Evolutionary conservation across 2,888 invertebrate species (phyloP), one percentile per base, ranked within the genome.

Genomic region (Cephus pulcher): DNA sequence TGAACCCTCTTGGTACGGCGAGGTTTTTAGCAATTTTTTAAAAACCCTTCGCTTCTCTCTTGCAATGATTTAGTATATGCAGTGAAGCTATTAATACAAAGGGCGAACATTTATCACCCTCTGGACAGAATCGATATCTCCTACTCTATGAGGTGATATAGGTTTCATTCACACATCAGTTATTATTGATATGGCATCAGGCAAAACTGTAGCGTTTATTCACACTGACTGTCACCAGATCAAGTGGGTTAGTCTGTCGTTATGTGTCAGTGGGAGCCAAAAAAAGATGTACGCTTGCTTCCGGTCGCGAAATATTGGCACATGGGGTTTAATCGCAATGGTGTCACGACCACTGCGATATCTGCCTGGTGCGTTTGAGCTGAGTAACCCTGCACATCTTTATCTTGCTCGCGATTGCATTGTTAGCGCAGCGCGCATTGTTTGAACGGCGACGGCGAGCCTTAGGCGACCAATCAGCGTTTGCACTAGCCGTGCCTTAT

Each of bases 381-480:
- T 1, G 56, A 56, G 56, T 56, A 23, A 56, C 78, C 80, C 82
- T 87, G 84, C 84, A 86, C 86, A 84, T 86, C 86, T 86, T 86
- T 85, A 88, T 86, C 86, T 87, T 85, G 84, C 83, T 82, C 83
- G 84, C 87, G 88, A 89, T 89, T 89, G 89, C 87, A 89, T 89
- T 89, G 89, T 89, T 89, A 88, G 85, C 80, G 83, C 80, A 83
- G 85, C 83, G 85, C 82, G 87, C 87, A 89, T 89, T 89, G 89
- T 89, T 89, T 87, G 89, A 88, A 86, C 86, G 85, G 84, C 85
- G 86, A 87, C 83, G 35, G 82, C 83, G 85, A 86, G 87, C 89
- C 89, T 84, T 84, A 82, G 88, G 89, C 89, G 83, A 89, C 89
- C 89, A 89, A 89, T 89, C 89, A 89, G 86, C 85, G 84, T 83